phyloP scores from a whole-genome alignment of 23 tunicate genomes.

The Phallusia fumigata region DNA sequence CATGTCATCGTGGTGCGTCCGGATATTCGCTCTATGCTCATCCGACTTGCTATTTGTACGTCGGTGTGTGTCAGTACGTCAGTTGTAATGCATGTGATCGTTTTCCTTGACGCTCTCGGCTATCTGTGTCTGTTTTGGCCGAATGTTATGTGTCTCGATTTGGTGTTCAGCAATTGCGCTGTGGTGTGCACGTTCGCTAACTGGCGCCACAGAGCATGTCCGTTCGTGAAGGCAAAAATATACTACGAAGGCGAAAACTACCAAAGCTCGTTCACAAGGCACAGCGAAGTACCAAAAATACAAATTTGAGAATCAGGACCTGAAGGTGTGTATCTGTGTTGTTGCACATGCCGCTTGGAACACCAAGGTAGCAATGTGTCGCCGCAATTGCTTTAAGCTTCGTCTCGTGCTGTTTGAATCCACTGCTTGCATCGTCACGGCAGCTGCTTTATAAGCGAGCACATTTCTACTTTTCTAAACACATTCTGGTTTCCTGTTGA shows the following conservation, averaged over 20 bases:
- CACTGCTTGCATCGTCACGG: too few species aligned
- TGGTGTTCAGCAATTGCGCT: background rate
- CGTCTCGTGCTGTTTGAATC: too few species aligned
- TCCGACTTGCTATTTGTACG: background rate
- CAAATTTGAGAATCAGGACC: too few species aligned
- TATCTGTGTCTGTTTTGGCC: background rate
- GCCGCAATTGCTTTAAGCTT: too few species aligned
- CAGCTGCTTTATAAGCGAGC: too few species aligned
- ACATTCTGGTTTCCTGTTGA: too few species aligned
- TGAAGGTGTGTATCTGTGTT: too few species aligned
- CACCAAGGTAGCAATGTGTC: too few species aligned
- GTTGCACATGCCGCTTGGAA: too few species aligned
- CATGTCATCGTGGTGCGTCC: background rate
- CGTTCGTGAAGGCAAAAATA: background rate
- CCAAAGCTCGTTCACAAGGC: background rate
- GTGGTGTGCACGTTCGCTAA: conserved; percentile 11
- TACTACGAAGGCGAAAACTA: background rate
- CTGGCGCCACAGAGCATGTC: conserved; percentile 6
- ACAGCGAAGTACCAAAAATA: too few species aligned
- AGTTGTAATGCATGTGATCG: background rate
- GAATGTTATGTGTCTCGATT: background rate
- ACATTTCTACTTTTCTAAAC: too few species aligned
- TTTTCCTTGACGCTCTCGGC: background rate
- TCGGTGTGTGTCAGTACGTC: background rate
- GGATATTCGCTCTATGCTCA: conserved; percentile 5